Conservation (phyloP, 2,888 invertebrate species). For the Callyntrura guangdongensis region DNA sequence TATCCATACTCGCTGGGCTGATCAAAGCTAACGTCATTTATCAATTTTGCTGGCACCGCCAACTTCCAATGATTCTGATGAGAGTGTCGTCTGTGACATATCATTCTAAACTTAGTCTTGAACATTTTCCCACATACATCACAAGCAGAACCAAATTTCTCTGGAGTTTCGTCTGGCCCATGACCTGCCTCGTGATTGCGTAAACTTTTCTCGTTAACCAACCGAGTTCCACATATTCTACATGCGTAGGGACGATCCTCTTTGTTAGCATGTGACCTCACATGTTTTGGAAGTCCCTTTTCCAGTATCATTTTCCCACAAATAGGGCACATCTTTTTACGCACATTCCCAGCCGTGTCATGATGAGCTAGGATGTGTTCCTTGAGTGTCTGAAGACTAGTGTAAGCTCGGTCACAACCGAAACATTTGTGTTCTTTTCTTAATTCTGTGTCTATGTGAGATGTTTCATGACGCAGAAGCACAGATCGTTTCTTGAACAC, state of each 20-base stretch:
- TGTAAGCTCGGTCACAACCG: constrained; percentile 1
- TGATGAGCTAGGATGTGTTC: constrained; percentile 20
- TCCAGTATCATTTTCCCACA: constrained; percentile 35
- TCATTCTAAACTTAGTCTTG: neutral
- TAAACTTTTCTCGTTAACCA: neutral
- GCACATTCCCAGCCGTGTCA: neutral
- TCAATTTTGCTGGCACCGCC: constrained; percentile 15
- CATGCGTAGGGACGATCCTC: constrained; percentile 41
- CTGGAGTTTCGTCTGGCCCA: neutral
- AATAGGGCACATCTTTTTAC: constrained; percentile 30
- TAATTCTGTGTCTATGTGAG: constrained; percentile 6
- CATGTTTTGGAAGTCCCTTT: neutral
- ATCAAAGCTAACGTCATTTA: constrained; percentile 8
- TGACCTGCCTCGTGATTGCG: constrained; percentile 30
- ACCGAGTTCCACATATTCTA: constrained; percentile 22
- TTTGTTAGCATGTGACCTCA: constrained; percentile 28
- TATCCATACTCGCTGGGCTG: neutral
- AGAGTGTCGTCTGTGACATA: constrained; percentile 17
- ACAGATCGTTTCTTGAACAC: constrained; percentile 30
- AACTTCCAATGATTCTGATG: constrained; percentile 46
- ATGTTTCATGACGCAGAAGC: constrained; percentile 14
- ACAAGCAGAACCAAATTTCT: constrained; percentile 26
- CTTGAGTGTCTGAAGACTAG: neutral
- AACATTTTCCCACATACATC: constrained; percentile 53
- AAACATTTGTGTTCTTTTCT: constrained; percentile 35